These are phyloP conservation scores for Syrrhaptes paradoxus DNA, from an alignment of 2,113 vertebrate genomes.

Conservation along the genomic window DNA sequence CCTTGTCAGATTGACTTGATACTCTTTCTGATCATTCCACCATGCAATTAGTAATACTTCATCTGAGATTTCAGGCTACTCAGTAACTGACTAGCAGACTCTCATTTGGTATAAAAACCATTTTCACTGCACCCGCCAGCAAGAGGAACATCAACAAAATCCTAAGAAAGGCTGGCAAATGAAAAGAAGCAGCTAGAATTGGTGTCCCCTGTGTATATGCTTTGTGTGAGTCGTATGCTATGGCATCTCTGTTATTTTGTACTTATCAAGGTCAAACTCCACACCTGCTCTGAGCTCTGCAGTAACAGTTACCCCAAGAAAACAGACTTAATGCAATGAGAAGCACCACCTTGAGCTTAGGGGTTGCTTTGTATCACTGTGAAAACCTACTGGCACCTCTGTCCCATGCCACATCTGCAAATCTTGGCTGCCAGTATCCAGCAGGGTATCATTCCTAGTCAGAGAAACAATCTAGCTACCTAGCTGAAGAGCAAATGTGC, in stretches of 20 bases:
- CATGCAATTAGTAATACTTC: not conserved
- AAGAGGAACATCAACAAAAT: not conserved
- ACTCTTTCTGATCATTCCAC: not conserved
- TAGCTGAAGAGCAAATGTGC: not conserved
- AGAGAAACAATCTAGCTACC: not conserved
- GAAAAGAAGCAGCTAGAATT: not conserved
- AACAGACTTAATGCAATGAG: not conserved
- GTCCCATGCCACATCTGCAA: not conserved
- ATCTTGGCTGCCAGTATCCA: not conserved
- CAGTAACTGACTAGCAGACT: not conserved
- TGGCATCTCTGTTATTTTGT: not conserved
- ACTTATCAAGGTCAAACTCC: not conserved
- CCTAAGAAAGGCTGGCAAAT: not conserved
- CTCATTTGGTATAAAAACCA: not conserved
- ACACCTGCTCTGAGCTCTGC: not conserved
- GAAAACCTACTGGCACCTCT: not conserved
- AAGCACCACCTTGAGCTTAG: not conserved
- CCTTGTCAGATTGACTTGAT: not conserved
- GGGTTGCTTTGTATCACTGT: not conserved
- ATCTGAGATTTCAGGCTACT: not conserved
- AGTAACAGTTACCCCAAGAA: not conserved
- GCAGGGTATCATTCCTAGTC: not conserved
- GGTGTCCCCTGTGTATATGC: not conserved
- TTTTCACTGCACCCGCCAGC: not conserved
- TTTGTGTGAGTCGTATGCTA: not conserved